phyloP scores from a whole-genome alignment of 2,888 invertebrate species.

The Aphelenchoides bicaudatus region DNA sequence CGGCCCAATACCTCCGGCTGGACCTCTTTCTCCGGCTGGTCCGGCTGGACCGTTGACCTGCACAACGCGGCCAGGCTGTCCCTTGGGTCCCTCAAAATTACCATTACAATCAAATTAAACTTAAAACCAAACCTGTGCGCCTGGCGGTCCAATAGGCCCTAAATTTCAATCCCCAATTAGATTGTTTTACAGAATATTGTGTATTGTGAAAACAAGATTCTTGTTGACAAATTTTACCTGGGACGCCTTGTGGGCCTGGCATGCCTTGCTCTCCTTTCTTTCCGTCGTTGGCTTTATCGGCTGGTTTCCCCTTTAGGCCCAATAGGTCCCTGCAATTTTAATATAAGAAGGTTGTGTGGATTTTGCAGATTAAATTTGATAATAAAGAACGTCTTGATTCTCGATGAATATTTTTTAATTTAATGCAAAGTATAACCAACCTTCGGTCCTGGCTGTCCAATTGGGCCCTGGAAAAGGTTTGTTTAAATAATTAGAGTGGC shows the following conservation, averaged over 20 bases:
- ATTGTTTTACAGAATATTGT: too few species aligned
- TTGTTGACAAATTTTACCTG: conserved; percentile 43
- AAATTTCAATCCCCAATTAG: too few species aligned
- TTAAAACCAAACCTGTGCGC: too few species aligned
- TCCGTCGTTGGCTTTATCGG: conserved; percentile 34
- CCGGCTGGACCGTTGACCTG: conserved; percentile 48
- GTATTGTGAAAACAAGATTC: too few species aligned
- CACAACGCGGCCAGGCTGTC: conserved; percentile 46
- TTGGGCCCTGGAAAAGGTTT: too few species aligned
- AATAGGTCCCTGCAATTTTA: conserved; percentile 38
- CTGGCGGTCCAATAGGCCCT: too few species aligned
- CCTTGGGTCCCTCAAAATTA: conserved; percentile 38
- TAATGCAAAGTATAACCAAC: too few species aligned
- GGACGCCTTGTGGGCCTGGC: conserved; percentile 43
- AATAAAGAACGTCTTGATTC: too few species aligned
- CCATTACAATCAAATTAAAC: too few species aligned
- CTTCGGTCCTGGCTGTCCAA: conserved; percentile 43
- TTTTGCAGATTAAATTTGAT: background rate
- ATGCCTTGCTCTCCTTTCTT: conserved; percentile 43
- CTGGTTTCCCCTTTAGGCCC: conserved; percentile 39
- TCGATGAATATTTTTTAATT: too few species aligned
- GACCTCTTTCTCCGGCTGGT: conserved; percentile 48
- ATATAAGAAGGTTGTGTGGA: background rate
- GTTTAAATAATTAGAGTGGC: too few species aligned
- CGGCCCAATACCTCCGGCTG: conserved; percentile 44